Base-by-base conservation (phyloP, 64 coral and sea anemone species). In the Porites lutea region DNA sequence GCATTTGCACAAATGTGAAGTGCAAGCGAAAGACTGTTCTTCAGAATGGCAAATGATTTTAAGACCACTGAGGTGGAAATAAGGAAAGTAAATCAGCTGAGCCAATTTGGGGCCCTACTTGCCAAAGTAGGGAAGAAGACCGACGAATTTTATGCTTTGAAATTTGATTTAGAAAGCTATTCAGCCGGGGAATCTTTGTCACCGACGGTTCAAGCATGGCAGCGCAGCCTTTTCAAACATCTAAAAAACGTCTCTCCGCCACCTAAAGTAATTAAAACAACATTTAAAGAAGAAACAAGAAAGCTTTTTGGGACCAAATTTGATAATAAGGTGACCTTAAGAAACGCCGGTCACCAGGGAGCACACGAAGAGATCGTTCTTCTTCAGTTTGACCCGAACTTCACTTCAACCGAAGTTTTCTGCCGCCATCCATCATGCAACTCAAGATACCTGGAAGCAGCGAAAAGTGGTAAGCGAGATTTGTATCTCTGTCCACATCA, bases 351-450 rank as follows among this genome's bases (percentile, higher is more conserved):
- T 13, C 82, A 87, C 4, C 48, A 52, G 19, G 49, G 69, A 13
- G 59, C 48, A n/a, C 2, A 74, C 72, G 72, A 92, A 48, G 22
- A 16, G 19, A 79, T 92, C 59, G 48, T 9, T 14, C 75, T 92
- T 16, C 10, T 15, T 7, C 82, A 79, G 82, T 92, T 92, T 51
- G 91, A 92, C 69, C 91, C 91, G 2, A 92, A 92, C 59, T 92
- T 86, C 43, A 44, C 15, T 5, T 65, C 82, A 4, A 75, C 45
- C 7, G 60, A 92, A 9, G 83, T 92, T 19, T 2, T 50, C 2
- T 92, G 90, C 48, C 67, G 90, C 13, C 73, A 75, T 9, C 82
- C 91, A 3, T 83, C 72, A 4, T 92, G 91, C 51, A 46, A 77
- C 14, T 22, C 13, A 13, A 79, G 3, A 54, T 87, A 87, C 59